Evolutionary conservation across 2,113 vertebrate species (phyloP).

Genomic region (Columbina picui): DNA sequence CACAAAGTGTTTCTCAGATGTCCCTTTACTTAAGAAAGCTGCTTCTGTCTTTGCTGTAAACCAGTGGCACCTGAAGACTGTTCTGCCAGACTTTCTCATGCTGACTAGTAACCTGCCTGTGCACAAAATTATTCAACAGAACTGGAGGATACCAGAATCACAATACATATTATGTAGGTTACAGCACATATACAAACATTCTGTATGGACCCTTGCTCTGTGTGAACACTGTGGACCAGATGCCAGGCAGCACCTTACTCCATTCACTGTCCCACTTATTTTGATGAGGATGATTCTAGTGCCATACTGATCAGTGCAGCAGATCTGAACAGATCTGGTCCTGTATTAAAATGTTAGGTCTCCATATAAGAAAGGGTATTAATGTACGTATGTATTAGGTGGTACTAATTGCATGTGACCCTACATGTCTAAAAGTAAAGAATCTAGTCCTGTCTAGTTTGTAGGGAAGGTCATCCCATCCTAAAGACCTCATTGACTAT

Average conservation of each 20-base stretch:
- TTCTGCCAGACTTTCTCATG: neutral
- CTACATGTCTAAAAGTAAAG: neutral
- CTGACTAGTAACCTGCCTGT: neutral
- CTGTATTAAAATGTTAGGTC: neutral
- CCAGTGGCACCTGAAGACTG: neutral
- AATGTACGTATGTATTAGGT: neutral
- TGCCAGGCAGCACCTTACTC: neutral
- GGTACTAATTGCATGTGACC: neutral
- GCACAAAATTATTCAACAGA: neutral
- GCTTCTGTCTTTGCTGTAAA: neutral
- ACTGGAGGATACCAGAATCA: neutral
- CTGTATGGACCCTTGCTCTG: neutral
- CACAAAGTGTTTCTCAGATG: neutral
- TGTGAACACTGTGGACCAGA: neutral
- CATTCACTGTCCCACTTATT: neutral
- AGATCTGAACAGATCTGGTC: neutral
- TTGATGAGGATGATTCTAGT: neutral
- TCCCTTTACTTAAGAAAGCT: neutral
- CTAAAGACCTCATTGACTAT: neutral
- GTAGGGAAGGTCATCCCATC: neutral
- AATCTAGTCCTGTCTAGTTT: neutral
- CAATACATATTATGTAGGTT: neutral
- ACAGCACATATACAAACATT: neutral
- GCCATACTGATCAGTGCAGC: neutral
- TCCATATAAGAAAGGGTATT: neutral